Evolutionary conservation across 2,113 vertebrate species (phyloP).

Genomic region (Helogale parvula): DNA sequence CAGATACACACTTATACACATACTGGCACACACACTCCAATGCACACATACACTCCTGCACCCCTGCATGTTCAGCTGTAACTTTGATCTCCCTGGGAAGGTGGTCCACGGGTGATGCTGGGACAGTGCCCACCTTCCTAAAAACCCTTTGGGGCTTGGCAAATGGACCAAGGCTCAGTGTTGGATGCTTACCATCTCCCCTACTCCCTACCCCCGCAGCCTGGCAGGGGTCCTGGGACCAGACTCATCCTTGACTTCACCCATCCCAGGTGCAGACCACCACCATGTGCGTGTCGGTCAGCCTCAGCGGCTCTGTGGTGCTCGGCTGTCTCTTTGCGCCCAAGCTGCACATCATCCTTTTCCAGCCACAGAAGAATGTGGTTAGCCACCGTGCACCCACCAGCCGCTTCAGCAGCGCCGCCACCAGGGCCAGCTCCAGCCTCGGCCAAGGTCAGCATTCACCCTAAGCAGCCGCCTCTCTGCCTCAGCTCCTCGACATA

Average conservation of each 20-base stretch:
- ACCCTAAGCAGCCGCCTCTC: rapidly evolving
- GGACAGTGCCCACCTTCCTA: background rate
- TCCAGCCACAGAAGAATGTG: slow-evolving; percentile 99
- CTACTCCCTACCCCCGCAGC: background rate
- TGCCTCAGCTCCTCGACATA: background rate
- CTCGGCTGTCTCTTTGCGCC: slow-evolving; percentile 91
- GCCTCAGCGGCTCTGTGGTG: slow-evolving; percentile 97
- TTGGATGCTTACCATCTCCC: background rate
- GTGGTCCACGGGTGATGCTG: background rate
- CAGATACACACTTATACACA: background rate
- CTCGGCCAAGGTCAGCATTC: slow-evolving; percentile 89
- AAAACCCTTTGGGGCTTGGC: background rate
- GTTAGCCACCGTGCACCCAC: slow-evolving; percentile 91
- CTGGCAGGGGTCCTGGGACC: background rate
- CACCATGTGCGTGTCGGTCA: slow-evolving; percentile 98
- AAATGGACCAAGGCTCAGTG: background rate
- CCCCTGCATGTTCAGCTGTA: background rate
- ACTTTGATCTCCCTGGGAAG: background rate
- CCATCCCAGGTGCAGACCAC: slow-evolving; percentile 96
- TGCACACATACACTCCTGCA: background rate
- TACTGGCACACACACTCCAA: background rate
- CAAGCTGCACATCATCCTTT: slow-evolving; percentile 98
- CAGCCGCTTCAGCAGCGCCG: slow-evolving; percentile 91
- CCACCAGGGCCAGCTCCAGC: slow-evolving; percentile 89
- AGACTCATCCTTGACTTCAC: background rate